These are phyloP conservation scores for Ceratosolen fusciceps DNA, from an alignment of 1,140 invertebrate genomes.

Conservation along the genomic window DNA sequence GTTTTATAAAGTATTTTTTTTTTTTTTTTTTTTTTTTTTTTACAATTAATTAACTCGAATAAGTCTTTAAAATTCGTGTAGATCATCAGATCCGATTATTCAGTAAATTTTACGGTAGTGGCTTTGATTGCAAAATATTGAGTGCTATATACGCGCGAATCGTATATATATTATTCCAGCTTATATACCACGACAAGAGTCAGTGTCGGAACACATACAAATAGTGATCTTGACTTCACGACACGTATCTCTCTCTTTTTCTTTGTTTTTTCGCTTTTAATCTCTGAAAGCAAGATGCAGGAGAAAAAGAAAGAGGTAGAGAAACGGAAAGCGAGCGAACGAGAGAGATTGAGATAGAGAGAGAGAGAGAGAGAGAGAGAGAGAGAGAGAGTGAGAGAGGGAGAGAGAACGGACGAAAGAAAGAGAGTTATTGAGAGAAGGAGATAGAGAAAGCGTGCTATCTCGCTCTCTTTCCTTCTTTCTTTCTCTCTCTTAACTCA, in stretches of 20 bases:
- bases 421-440: too few relatives aligned
- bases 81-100: background rate
- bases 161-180: background rate
- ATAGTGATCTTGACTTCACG: constrained; percentile 8
- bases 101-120: constrained; percentile 6
- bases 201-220: background rate
- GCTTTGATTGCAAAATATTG: constrained; percentile 17
- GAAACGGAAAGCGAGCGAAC: too few relatives aligned
- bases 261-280: constrained; percentile 23
- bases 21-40: background rate
- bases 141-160: too few relatives aligned
- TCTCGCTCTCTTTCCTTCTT: background rate
- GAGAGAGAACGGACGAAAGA: background rate
- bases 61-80: background rate
- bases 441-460: background rate
- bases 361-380: background rate
- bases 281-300: background rate
- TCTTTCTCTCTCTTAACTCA: background rate
- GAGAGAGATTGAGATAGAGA: too few relatives aligned
- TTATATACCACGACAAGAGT: background rate
- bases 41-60: background rate
- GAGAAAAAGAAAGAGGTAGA: background rate
- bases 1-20: too few relatives aligned
- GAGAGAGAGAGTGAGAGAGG: background rate
- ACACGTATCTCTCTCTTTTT: constrained; percentile 20